Evolutionary conservation across 2,113 vertebrate genomes (phyloP).

Genomic region (Zosterops lateralis): DNA sequence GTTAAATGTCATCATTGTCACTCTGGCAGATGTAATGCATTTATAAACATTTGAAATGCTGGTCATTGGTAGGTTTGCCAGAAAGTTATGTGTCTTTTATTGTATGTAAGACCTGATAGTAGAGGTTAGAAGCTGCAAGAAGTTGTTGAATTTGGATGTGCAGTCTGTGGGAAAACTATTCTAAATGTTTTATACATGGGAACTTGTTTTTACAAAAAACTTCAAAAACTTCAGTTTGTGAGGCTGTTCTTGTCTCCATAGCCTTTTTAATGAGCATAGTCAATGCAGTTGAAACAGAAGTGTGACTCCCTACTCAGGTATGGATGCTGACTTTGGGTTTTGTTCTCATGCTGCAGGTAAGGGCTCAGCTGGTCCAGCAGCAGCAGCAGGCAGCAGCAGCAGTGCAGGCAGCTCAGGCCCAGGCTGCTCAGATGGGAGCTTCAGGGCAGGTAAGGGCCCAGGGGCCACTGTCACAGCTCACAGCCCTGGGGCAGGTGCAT

Average conservation of each 20-base stretch:
- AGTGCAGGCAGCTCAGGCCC: slow-evolving; percentile 67
- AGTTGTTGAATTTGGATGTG: background rate
- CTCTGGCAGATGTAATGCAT: background rate
- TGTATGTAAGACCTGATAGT: background rate
- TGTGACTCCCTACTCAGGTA: background rate
- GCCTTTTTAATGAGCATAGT: background rate
- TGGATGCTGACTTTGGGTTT: background rate
- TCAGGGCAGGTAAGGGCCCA: slow-evolving; percentile 84
- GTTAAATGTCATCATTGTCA: background rate
- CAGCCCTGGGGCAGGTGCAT: slow-evolving; percentile 53
- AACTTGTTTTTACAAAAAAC: background rate
- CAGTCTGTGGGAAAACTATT: background rate
- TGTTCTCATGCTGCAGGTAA: slow-evolving; percentile 56
- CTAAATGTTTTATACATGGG: background rate
- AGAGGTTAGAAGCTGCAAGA: background rate
- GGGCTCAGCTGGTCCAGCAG: slow-evolving; percentile 74
- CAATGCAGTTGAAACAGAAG: background rate
- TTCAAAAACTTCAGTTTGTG: background rate
- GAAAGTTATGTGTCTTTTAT: background rate
- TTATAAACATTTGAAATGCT: background rate
- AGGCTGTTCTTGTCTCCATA: background rate
- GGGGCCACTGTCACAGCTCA: background rate
- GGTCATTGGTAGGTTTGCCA: background rate
- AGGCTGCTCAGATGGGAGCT: slow-evolving; percentile 77
- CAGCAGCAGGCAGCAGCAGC: slow-evolving; percentile 67